phyloP scores from a whole-genome alignment of 2,113 vertebrate genomes.

The Mus musculus region GRCm39 chr2:69428001-69428500 shows the following conservation, averaged over 20 bases:
- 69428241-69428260: neutral
- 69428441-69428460: neutral
- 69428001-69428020: neutral
- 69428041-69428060: neutral
- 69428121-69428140: neutral
- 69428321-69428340: neutral
- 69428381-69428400: neutral
- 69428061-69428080: neutral
- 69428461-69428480: neutral
- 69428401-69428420: neutral
- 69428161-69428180: conserved; percentile 10
- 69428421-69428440: neutral
- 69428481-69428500: neutral
- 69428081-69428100: conserved; percentile 30
- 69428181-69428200: conserved; percentile 30
- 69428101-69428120: conserved; percentile 1
- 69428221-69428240: neutral
- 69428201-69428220: neutral
- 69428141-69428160: neutral
- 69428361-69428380: neutral
- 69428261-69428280: neutral
- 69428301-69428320: neutral
- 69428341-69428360: neutral
- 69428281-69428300: neutral
- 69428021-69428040: conserved; percentile 38